phyloP scores from a whole-genome alignment of 2,797 vertebrate species.

The Allenopithecus nigroviridis region DNA sequence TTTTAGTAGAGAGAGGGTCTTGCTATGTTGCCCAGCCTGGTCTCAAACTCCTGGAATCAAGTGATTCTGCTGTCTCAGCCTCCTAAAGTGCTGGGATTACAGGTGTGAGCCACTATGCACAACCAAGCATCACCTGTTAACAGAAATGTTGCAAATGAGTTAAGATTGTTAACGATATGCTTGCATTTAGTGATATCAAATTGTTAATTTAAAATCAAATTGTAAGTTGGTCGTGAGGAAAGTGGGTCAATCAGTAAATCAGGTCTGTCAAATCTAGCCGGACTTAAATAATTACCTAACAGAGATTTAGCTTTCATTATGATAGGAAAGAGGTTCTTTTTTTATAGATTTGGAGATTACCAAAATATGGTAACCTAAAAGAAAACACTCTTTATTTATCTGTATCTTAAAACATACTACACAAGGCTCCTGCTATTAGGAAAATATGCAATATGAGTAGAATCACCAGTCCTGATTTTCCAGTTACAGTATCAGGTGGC shows the following conservation, averaged over 20 bases:
- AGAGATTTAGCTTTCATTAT: constrained; percentile 31
- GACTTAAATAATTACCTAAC: constrained; percentile 10
- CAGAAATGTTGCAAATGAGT: not conserved
- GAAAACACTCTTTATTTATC: not conserved
- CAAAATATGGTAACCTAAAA: not conserved
- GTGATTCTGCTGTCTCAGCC: not conserved
- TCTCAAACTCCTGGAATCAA: not conserved
- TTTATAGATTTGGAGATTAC: not conserved
- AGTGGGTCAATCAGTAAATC: not conserved
- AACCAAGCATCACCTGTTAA: not conserved
- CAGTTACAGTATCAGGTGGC: not conserved
- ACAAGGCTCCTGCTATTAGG: not conserved
- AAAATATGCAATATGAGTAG: not conserved
- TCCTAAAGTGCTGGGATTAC: not conserved
- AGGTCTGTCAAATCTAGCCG: not conserved
- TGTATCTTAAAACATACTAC: not conserved
- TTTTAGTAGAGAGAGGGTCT: not conserved
- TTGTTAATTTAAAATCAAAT: not conserved
- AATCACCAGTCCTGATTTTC: not conserved
- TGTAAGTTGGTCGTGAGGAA: not conserved
- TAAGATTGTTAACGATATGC: not conserved
- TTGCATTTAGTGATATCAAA: not conserved
- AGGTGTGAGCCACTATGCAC: not conserved
- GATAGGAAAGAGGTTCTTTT: not conserved
- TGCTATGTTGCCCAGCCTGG: not conserved